Base-by-base conservation (phyloP, 2,797 vertebrate species). In the Pangasius mekongensis region DNA sequence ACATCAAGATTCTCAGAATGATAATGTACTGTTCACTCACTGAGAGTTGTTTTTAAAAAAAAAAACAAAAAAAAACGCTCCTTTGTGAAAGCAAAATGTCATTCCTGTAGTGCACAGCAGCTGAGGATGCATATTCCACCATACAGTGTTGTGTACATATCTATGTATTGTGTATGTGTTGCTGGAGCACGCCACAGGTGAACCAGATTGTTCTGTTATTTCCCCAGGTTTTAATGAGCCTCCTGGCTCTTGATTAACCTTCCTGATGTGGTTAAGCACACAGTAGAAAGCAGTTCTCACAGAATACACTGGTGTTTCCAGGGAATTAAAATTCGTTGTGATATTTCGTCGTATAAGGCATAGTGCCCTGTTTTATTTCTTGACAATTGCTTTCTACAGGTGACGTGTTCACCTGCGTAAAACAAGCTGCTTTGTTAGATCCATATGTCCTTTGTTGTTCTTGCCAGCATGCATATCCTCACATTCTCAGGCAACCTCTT, bases 361-460 rank as follows among this genome's bases (percentile, higher is more conserved):
- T 8, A 1, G 43, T 76, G 56, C 27, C 56, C 9, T 69, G 58
- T 86, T 90, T 86, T 47, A 14, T 74, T 88, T n/a, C 27, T 49
- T 67, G 49, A 81, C 54, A 60, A 24, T 74, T 49, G 36, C 85
- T 92, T 92, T 90, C 76, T 49, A 83, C 78, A 39, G 36, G 66
- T 39, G 18, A 43, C 13, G 88, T 89, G 76, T 52, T 74, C 92
- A 90, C 83, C 88, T 92, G 84, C 90, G 43, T 74, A 89, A 76
- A 87, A 86, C 86, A 86, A 90, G 81, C 76, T 64, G 84, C 85
- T 66, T 92, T 92, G 89, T 90, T 86, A 88, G 90, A 91, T 86
- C 86, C 86, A 84, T 18, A 30, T 87, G 60, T 83, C 62, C 52
- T 89, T 89, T 91, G 71, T 62, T 82, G 87, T 87, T 90, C 62